Base-by-base conservation (phyloP, 2,888 invertebrate species). In the Pandemis corylana region DNA sequence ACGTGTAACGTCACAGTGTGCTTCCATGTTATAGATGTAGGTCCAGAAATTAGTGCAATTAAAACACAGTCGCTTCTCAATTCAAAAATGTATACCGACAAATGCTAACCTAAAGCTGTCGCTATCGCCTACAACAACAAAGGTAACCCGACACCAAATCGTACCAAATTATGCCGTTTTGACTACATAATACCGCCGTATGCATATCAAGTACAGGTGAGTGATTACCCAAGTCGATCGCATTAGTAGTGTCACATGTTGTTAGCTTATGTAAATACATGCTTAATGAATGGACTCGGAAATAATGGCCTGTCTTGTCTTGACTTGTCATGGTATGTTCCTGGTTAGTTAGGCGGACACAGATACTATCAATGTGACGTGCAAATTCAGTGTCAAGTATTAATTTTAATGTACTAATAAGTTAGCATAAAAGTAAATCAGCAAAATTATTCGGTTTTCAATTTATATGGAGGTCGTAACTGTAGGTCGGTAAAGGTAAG, bases 221-320 rank as follows among this genome's bases (percentile, higher is more conserved):
- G 20, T 20, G 56, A 56, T 56, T 56, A 56, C 56, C 7, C 3
- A 20, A 56, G 56, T 64, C 64, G 12, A 46, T 64, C 46, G 64
- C 12, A 64, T 46, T 67, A 56, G 53, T 41, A 28, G 51, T n/a
- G 67, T 53, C 49, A 41, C 67, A 36, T 53, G 64, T 61, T 36
- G 61, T 15, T 15, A 6, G 64, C 20, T 64, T 64, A 64, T 64
- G 64, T 64, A 46, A 64, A 64, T 64, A 42, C 15, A 41, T 51
- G 66, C 20, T 9, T 36, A 71, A 61, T 73, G 46, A 68, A 53
- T 68, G 42, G 68, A 49, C 56, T 62, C 13, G 56, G 63, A 62
- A 66, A 67, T 66, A 73, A 68, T 73, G 68, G 68, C 13, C 46
- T 68, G 63, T 73, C 63, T 46, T 68, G 72, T 68, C 53, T 56